Conservation (phyloP, 2,888 invertebrate genomes). For the Drosophila atroscutellata region DNA sequence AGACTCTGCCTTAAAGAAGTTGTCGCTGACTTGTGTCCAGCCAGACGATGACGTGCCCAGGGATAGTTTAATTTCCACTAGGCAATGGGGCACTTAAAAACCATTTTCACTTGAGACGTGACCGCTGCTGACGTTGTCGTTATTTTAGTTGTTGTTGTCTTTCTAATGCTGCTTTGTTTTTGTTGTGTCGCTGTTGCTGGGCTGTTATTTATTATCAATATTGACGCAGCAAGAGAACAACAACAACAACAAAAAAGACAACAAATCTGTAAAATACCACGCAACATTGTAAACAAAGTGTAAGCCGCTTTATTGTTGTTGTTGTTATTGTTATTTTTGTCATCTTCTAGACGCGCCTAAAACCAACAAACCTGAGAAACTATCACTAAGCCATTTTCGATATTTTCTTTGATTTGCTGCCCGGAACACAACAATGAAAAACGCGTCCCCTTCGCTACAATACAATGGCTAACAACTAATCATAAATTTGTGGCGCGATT, state of each 20-base stretch:
- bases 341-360: slow-evolving; percentile 61
- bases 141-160: slow-evolving; percentile 38
- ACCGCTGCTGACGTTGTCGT: slow-evolving; percentile 66
- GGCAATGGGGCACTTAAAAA: slow-evolving; percentile 77
- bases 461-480: slow-evolving; percentile 61
- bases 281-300: slow-evolving; percentile 80
- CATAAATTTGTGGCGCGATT: slow-evolving; percentile 79
- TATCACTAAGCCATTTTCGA: slow-evolving; percentile 69
- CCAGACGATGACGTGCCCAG: slow-evolving; percentile 71
- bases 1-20: slow-evolving; percentile 56
- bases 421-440: slow-evolving; percentile 25
- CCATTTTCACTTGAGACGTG: slow-evolving; percentile 79
- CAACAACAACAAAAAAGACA: slow-evolving; percentile 19
- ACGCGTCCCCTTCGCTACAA: slow-evolving; percentile 35
- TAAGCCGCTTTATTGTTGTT: slow-evolving; percentile 72
- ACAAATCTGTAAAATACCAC: slow-evolving; percentile 76
- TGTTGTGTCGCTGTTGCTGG: slow-evolving; percentile 42
- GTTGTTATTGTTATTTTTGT: slow-evolving; percentile 42
- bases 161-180: slow-evolving; percentile 55
- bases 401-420: slow-evolving; percentile 59
- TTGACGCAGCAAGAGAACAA: slow-evolving; percentile 66
- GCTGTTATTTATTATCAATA: slow-evolving; percentile 79
- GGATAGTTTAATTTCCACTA: slow-evolving; percentile 79
- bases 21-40: slow-evolving; percentile 55
- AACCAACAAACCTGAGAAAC: slow-evolving; percentile 52